phyloP scores from a whole-genome alignment of 2,797 vertebrate genomes.

The Cryptoblepharus egeriae region DNA sequence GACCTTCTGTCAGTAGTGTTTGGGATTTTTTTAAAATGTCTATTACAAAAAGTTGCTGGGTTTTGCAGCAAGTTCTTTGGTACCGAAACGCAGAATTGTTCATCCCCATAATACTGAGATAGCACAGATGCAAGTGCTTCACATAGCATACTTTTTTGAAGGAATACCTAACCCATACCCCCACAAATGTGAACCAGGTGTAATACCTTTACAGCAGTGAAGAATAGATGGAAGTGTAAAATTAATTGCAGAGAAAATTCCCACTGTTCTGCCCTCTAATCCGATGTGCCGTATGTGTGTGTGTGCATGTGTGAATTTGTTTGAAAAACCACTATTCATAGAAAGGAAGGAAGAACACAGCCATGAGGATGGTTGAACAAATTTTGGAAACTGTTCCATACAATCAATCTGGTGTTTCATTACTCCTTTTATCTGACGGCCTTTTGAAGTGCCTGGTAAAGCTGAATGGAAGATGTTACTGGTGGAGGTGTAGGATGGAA shows the following conservation, averaged over 20 bases:
- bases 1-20: not conserved
- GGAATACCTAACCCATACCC: not conserved
- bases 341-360: not conserved
- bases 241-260: not conserved
- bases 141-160: not conserved
- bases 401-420: not conserved
- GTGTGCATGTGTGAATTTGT: not conserved
- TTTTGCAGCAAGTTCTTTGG: too few relatives aligned
- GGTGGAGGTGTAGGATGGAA: not conserved
- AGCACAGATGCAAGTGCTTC: not conserved
- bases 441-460: not conserved
- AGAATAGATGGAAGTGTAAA: not conserved
- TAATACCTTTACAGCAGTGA: not conserved
- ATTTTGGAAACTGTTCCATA: not conserved
- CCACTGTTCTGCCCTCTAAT: not conserved
- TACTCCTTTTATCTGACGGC: not conserved
- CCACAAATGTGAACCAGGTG: slow-evolving; percentile 11
- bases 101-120: not conserved
- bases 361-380: not conserved
- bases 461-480: not conserved
- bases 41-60: too few relatives aligned
- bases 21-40: not conserved
- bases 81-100: not conserved
- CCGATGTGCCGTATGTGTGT: not conserved
- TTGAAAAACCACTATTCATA: not conserved